phyloP scores from a whole-genome alignment of 2,113 vertebrate genomes.

The Hiodon tergisus region DNA sequence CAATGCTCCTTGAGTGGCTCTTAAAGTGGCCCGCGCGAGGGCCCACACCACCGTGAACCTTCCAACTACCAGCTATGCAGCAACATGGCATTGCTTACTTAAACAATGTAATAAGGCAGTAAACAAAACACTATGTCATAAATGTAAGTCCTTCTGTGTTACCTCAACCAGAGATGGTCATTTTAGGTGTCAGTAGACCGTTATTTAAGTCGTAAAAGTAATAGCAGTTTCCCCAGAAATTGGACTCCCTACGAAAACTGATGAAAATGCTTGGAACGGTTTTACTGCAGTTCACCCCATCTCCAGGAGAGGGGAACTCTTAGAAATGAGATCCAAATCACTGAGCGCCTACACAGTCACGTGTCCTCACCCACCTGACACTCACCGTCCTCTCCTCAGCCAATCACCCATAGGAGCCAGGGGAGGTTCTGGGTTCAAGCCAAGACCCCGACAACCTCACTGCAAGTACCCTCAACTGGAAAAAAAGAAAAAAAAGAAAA shows the following conservation, averaged over 20 bases:
- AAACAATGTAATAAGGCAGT: not conserved
- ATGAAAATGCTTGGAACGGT: too few species aligned
- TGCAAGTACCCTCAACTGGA: slow-evolving; percentile 18
- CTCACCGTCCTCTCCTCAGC: not conserved
- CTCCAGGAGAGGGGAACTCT: too few species aligned
- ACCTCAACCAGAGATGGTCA: too few species aligned
- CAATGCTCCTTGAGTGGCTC: slow-evolving; percentile 25
- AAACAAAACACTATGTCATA: not conserved
- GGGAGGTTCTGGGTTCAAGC: not conserved
- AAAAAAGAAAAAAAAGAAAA: slow-evolving; percentile 33
- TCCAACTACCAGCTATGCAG: not conserved
- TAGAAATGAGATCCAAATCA: too few species aligned
- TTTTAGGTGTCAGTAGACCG: not conserved
- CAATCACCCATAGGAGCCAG: not conserved
- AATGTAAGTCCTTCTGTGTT: not conserved
- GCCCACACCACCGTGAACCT: slow-evolving; percentile 1
- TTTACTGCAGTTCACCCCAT: too few species aligned
- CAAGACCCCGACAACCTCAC: slow-evolving; percentile 26
- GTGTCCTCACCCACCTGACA: too few species aligned
- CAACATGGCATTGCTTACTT: not conserved
- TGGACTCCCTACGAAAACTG: too few species aligned
- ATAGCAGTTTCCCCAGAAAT: too few species aligned
- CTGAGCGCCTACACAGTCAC: too few species aligned
- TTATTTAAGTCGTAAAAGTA: too few species aligned
- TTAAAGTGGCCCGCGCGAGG: slow-evolving; percentile 14